phyloP scores from a whole-genome alignment of 2,888 invertebrate species.

The Himalopsyche japonica region DNA sequence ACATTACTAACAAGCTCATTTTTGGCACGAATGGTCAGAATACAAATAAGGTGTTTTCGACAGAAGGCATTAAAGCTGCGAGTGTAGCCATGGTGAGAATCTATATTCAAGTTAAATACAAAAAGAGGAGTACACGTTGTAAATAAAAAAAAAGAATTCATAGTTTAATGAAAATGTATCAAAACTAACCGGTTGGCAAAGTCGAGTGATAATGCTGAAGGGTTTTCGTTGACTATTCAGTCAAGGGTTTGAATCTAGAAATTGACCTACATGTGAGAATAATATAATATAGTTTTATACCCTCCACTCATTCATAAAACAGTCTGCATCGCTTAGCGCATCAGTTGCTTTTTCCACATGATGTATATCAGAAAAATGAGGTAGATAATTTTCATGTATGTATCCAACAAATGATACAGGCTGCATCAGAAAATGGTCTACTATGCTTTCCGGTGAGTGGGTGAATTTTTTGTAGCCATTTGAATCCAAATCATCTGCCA shows the following conservation, averaged over 20 bases:
- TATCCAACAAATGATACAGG: conserved; percentile 70
- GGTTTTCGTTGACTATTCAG: background rate
- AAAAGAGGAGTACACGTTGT: too few species aligned
- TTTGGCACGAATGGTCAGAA: too few species aligned
- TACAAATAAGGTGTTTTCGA: too few species aligned
- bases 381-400: conserved; percentile 74
- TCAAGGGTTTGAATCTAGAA: background rate
- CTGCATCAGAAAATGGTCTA: conserved; percentile 69
- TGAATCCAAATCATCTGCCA: conserved; percentile 14
- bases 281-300: conserved; percentile 48
- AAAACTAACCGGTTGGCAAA: background rate
- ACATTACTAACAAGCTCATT: too few species aligned
- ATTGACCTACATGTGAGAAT: background rate
- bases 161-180: too few species aligned
- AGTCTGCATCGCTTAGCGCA: conserved; percentile 72
- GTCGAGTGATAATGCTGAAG: too few species aligned
- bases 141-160: too few species aligned
- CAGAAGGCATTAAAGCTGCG: too few species aligned
- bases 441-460: conserved; percentile 67
- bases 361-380: conserved; percentile 70
- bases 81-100: too few species aligned
- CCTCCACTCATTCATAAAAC: conserved; percentile 68
- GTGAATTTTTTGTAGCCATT: conserved; percentile 53
- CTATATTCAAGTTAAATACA: too few species aligned
- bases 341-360: conserved; percentile 65